A percentile compares a stretch with the other conserved stretches of the same genome.
phyloP scores from a whole-genome alignment of 2,113 vertebrate genomes.

The Cygnus atratus region DNA sequence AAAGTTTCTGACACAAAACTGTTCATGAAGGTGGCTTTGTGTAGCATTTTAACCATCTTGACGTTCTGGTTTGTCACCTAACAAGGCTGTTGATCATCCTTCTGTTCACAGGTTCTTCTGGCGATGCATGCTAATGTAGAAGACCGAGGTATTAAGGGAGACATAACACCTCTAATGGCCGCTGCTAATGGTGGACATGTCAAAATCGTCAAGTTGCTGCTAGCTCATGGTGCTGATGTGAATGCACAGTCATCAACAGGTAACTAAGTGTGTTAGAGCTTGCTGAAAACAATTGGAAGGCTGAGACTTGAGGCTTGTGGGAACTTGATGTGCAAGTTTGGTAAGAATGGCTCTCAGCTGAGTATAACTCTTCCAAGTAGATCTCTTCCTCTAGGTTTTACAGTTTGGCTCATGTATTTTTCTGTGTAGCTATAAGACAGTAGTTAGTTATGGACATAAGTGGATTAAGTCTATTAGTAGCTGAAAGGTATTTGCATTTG shows the following conservation, averaged over 20 bases:
- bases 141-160: constrained; percentile 97
- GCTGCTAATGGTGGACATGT: constrained; percentile 98
- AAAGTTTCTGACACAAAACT: fast-evolving
- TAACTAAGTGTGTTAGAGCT: neutral
- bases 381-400: neutral
- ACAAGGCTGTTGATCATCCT: neutral
- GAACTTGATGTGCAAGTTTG: fast-evolving
- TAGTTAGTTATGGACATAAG: fast-evolving
- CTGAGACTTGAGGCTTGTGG: fast-evolving
- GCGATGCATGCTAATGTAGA: constrained; percentile 99
- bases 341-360: neutral
- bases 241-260: constrained; percentile 99
- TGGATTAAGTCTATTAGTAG: neutral
- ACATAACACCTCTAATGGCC: constrained; percentile 98
- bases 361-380: neutral
- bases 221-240: constrained; percentile 97
- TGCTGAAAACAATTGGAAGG: fast-evolving
- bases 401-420: neutral
- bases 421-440: neutral
- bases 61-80: neutral
- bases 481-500: fast-evolving
- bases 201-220: constrained; percentile 97
- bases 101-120: constrained; percentile 87
- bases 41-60: neutral
- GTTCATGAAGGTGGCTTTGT: neutral